Evolutionary conservation across 2,113 vertebrate species (phyloP).

Genomic region (Nothoprocta perdicaria): DNA sequence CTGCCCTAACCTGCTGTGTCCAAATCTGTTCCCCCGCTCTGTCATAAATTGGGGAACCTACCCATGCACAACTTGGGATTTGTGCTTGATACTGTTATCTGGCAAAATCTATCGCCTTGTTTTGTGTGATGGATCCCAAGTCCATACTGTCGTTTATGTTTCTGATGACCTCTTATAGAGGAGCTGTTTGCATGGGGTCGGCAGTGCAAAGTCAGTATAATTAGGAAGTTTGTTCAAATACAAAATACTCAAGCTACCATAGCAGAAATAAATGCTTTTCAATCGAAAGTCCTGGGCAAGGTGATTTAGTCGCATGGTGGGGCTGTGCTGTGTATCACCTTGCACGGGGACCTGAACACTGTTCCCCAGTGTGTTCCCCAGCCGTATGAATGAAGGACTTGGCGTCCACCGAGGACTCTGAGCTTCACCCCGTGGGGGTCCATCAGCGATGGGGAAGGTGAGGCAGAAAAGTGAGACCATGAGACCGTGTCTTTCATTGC

Average conservation of each 20-base stretch:
- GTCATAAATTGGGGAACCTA: not conserved
- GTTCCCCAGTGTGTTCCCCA: not conserved
- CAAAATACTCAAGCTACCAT: not conserved
- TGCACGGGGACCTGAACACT: not conserved
- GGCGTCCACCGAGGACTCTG: not conserved
- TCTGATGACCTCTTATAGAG: not conserved
- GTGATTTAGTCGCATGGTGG: not conserved
- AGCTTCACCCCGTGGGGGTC: not conserved
- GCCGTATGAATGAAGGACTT: not conserved
- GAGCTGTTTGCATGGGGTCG: not conserved
- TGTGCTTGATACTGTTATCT: not conserved
- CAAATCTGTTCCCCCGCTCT: not conserved
- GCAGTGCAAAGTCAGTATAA: not conserved
- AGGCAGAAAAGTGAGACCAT: not conserved
- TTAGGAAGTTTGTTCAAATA: not conserved
- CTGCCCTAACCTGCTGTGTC: not conserved
- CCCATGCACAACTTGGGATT: not conserved
- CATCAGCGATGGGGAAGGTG: not conserved
- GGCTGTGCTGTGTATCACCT: not conserved
- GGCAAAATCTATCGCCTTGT: not conserved
- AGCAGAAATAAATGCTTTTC: not conserved
- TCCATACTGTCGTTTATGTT: not conserved
- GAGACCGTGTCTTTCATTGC: not conserved
- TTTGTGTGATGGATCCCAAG: not conserved
- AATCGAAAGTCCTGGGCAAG: not conserved